These are phyloP conservation scores for Leptarthrus brevirostris DNA, from an alignment of 2,888 invertebrate genomes.

Conservation along the genomic window DNA sequence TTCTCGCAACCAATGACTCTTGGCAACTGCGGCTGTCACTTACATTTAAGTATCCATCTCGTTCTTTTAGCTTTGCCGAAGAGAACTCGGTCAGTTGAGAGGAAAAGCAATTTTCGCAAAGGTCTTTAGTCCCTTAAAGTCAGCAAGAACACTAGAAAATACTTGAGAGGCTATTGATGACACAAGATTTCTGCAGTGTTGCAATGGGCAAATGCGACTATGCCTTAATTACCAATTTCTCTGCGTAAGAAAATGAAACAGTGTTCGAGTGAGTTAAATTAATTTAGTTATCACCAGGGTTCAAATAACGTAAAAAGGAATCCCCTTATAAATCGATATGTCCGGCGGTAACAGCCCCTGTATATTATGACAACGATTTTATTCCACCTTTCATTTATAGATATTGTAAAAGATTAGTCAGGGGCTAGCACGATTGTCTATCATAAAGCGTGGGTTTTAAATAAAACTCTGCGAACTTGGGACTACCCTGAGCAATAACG, in stretches of 20 bases:
- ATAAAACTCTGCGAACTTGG: too few species aligned
- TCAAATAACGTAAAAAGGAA: neutral
- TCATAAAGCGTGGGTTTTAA: too few species aligned
- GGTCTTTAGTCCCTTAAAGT: slow-evolving; percentile 25
- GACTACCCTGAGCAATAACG: too few species aligned
- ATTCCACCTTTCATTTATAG: neutral
- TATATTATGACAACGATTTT: slow-evolving; percentile 6
- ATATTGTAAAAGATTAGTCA: too few species aligned
- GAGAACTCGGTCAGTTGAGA: neutral
- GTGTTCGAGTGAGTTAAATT: too few species aligned
- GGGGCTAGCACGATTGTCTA: too few species aligned
- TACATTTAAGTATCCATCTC: neutral
- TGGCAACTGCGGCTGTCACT: neutral
- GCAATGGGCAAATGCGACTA: slow-evolving; percentile 18
- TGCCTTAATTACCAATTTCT: neutral
- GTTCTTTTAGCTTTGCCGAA: neutral
- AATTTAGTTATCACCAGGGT: too few species aligned
- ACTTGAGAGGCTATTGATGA: slow-evolving; percentile 35
- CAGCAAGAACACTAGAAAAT: slow-evolving; percentile 22
- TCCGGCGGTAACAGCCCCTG: slow-evolving; percentile 17
- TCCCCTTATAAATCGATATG: slow-evolving; percentile 20
- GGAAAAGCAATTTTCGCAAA: slow-evolving; percentile 36
- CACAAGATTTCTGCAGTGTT: slow-evolving; percentile 12
- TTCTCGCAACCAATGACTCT: neutral
- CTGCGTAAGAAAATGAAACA: too few species aligned